phyloP scores from a whole-genome alignment of 2,113 vertebrate genomes.

The Cheirogaleus medius region DNA sequence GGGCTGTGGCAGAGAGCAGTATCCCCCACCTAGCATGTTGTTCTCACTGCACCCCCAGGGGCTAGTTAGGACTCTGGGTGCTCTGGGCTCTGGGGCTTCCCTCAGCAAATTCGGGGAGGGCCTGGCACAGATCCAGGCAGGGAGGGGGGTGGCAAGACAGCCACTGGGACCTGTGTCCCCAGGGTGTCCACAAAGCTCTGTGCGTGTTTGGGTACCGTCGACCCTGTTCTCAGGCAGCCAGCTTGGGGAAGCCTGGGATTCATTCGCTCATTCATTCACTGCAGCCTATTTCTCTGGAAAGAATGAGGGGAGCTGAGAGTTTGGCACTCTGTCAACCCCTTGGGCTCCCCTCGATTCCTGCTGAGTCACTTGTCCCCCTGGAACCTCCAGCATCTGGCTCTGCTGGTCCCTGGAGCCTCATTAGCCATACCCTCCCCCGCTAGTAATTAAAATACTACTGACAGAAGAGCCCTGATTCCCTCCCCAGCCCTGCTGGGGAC shows the following conservation, averaged over 20 bases:
- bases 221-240: background rate
- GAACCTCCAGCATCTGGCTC: background rate
- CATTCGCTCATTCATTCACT: background rate
- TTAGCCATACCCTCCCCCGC: constrained; percentile 4
- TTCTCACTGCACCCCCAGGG: background rate
- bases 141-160: background rate
- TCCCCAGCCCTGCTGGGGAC: background rate
- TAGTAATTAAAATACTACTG: constrained; percentile 56
- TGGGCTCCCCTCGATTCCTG: background rate
- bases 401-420: constrained; percentile 37
- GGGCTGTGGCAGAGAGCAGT: background rate
- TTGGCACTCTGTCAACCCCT: background rate
- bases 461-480: background rate
- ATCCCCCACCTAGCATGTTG: background rate
- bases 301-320: background rate
- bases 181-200: background rate
- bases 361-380: constrained; percentile 16
- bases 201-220: background rate
- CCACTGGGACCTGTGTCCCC: background rate
- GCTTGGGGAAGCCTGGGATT: background rate
- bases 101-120: background rate
- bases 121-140: background rate
- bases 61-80: constrained; percentile 46
- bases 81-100: background rate
- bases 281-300: background rate